phyloP scores from a whole-genome alignment of 2,113 vertebrate species.

The Pseudonaja textilis region DNA sequence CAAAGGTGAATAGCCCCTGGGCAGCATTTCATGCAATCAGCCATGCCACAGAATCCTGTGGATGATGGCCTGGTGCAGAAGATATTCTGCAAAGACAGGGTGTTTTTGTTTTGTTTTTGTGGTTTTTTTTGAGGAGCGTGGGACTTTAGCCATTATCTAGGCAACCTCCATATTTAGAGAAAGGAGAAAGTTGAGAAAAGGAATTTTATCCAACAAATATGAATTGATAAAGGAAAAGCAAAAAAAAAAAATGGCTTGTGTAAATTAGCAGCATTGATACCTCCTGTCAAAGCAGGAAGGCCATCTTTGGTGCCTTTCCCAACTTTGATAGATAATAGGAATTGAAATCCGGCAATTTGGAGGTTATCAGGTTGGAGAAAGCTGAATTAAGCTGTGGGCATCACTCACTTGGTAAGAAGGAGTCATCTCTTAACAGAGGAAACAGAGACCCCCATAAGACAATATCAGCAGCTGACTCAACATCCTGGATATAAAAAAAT shows the following conservation, averaged over 20 bases:
- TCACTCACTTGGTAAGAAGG: constrained; percentile 62
- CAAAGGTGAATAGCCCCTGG: not conserved
- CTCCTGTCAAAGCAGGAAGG: not conserved
- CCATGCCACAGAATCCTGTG: not conserved
- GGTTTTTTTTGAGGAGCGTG: not conserved
- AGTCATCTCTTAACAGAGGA: constrained; percentile 74
- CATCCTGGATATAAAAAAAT: constrained; percentile 67
- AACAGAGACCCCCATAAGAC: constrained; percentile 85
- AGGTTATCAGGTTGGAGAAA: not conserved
- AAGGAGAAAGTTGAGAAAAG: not conserved
- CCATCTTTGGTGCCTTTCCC: not conserved
- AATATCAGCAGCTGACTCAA: constrained; percentile 79
- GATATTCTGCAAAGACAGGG: not conserved
- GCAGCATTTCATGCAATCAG: not conserved
- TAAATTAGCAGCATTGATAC: not conserved
- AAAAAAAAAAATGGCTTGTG: no score
- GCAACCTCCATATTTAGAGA: not conserved
- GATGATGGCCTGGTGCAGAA: not conserved
- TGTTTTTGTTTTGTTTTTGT: not conserved
- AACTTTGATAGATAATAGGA: not conserved
- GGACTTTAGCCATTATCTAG: not conserved
- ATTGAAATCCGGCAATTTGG: not conserved
- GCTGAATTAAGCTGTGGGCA: not conserved
- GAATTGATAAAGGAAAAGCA: not conserved
- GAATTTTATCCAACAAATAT: not conserved